phyloP scores from a whole-genome alignment of 2,113 vertebrate species.

The Heterotilapia buettikoferi region DNA sequence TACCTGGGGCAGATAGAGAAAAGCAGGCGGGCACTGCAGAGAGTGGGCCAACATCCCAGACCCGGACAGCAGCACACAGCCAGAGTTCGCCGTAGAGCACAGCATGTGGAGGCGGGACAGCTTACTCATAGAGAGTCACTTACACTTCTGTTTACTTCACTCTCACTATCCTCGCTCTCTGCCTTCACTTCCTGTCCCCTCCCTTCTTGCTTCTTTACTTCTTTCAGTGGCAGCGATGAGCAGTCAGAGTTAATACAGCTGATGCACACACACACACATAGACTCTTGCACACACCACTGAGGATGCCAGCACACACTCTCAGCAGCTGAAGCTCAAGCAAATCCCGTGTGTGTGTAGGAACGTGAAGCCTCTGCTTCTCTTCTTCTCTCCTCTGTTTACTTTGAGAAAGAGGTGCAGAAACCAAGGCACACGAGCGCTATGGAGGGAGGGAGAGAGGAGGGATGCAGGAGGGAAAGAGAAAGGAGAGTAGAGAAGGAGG shows the following conservation, averaged over 20 bases:
- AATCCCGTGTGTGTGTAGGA: not conserved
- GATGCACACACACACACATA: slow-evolving; percentile 4
- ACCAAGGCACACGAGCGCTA: not conserved
- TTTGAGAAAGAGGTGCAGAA: slow-evolving; percentile 45
- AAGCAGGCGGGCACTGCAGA: slow-evolving; percentile 87
- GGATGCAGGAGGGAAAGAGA: not conserved
- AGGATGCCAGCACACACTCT: not conserved
- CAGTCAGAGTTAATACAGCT: slow-evolving; percentile 15
- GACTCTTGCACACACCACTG: not conserved
- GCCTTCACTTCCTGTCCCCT: not conserved
- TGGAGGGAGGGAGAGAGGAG: not conserved
- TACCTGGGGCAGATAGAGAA: slow-evolving; percentile 97
- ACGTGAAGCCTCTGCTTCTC: slow-evolving; percentile 28
- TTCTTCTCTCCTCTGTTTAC: slow-evolving; percentile 47
- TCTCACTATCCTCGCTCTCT: slow-evolving; percentile 17
- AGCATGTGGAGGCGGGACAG: slow-evolving; percentile 84
- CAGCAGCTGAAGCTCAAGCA: not conserved
- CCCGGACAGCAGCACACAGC: slow-evolving; percentile 92
- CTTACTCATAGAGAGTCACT: slow-evolving; percentile 65
- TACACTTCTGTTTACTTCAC: slow-evolving; percentile 11
- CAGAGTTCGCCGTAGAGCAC: slow-evolving; percentile 95
- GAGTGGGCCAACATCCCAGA: slow-evolving; percentile 91
- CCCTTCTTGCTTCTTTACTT: not conserved
- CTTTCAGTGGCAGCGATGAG: not conserved
- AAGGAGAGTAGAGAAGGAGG: not conserved